A percentile compares a stretch with the other conserved stretches of the same genome.
Conservation (phyloP, 2,888 invertebrate genomes). For the Lithophane socia region DNA sequence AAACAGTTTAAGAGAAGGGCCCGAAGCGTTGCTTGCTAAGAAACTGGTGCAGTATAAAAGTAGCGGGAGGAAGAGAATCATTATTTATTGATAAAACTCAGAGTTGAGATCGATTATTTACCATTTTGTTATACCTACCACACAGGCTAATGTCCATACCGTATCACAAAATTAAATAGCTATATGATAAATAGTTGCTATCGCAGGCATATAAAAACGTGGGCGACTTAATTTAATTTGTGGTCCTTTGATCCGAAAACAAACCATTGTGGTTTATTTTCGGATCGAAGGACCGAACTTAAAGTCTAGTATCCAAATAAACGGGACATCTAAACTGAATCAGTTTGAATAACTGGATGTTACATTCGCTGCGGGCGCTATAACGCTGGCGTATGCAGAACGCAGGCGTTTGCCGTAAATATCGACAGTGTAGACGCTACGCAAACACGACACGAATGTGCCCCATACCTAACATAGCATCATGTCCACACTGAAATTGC, state of each 20-base stretch:
- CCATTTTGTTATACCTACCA: neutral
- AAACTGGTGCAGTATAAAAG: slow-evolving; percentile 11
- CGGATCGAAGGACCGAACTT: neutral
- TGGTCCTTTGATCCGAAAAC: neutral
- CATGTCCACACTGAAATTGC: slow-evolving; percentile 3
- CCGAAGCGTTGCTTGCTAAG: slow-evolving; percentile 17
- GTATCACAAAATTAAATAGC: neutral
- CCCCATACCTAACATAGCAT: slow-evolving; percentile 7
- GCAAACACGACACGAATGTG: slow-evolving; percentile 31
- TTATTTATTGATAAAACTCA: slow-evolving; percentile 11
- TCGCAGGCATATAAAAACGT: neutral
- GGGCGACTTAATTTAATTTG: neutral
- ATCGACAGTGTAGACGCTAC: slow-evolving; percentile 31
- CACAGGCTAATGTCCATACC: neutral
- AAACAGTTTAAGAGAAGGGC: slow-evolving; percentile 21
- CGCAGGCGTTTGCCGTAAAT: slow-evolving; percentile 38
- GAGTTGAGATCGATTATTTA: neutral
- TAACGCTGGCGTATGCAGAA: slow-evolving; percentile 31
- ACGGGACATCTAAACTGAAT: slow-evolving; percentile 35
- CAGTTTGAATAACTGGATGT: slow-evolving; percentile 48
- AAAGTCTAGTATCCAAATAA: slow-evolving; percentile 7
- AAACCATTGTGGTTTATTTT: neutral
- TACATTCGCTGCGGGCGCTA: slow-evolving; percentile 43
- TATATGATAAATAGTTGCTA: neutral
- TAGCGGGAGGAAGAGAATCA: slow-evolving; percentile 5